A percentile compares a stretch with the other conserved stretches of the same genome.
phyloP scores from a whole-genome alignment of 2,797 vertebrate genomes.

The Brotogeris chrysoptera region DNA sequence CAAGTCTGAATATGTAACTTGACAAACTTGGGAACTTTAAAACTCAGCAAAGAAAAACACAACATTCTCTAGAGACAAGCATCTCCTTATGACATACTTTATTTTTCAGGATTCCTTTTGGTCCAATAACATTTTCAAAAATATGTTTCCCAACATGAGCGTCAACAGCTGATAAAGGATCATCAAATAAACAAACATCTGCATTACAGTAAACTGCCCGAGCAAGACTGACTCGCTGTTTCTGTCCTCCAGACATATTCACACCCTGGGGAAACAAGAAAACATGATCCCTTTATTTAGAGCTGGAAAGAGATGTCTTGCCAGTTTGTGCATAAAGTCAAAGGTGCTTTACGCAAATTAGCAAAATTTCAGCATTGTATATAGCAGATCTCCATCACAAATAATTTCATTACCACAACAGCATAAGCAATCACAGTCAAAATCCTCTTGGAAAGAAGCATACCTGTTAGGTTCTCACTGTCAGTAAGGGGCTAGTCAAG shows the following conservation, averaged over 20 bases:
- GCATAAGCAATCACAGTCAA: neutral
- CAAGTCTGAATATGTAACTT: neutral
- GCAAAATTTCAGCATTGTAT: neutral
- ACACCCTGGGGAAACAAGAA: slow-evolving; percentile 82
- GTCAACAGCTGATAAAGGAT: slow-evolving; percentile 94
- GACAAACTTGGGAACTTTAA: neutral
- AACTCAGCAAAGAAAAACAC: neutral
- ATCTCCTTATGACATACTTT: slow-evolving; percentile 77
- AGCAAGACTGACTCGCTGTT: slow-evolving; percentile 93
- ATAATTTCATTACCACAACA: neutral
- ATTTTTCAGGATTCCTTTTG: slow-evolving; percentile 87
- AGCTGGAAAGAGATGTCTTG: neutral
- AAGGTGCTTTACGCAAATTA: neutral
- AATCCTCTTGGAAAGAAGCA: neutral
- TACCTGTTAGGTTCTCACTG: neutral
- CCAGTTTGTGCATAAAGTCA: neutral
- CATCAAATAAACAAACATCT: slow-evolving; percentile 88
- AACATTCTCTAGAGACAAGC: neutral
- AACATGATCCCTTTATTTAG: neutral
- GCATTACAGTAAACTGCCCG: slow-evolving; percentile 89
- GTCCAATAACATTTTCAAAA: slow-evolving; percentile 93
- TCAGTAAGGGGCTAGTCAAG: neutral
- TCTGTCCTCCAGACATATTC: slow-evolving; percentile 96
- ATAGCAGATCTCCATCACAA: neutral
- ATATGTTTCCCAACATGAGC: slow-evolving; percentile 97